Evolutionary conservation across 64 coral and sea anemone species (phyloP), one percentile per base, ranked within the genome.

Genomic region (Cladopsammia gracilis): DNA sequence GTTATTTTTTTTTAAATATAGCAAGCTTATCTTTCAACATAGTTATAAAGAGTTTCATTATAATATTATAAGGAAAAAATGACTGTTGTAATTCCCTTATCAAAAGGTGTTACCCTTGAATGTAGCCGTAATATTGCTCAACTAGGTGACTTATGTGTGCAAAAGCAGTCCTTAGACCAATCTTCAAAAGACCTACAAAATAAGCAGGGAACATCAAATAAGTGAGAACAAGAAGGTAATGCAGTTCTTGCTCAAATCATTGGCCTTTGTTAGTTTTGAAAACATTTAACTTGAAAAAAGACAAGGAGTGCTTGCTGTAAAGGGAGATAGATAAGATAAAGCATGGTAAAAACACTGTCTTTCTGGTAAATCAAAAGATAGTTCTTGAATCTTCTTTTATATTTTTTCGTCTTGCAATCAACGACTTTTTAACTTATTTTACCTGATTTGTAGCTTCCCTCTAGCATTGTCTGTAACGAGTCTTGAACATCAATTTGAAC

Each of bases 91-190:
- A 34, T 34, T 34, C 34, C 34, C 34, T 34, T 34, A 34, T 34
- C 34, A 34, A 34, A 34, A 34, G 34, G 34, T 34, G 34, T 52
- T 91, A 83, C 58, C 64, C 71, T 58, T 84, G 68, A 62, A 91
- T 49, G 3, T 62, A 67, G 2, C 57, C 67, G 14, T 94, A 95
- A 58, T 95, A 98, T 57, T 92, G 87, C 64, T 98, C 85, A 57
- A 98, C 95, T 34, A 95, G 73, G 62, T 95, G 74, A 74, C 96
- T 98, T 6, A 98, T 89, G 64, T 98, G 90, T 19, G 93, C 73
- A 86, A 98, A 95, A 84, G 93, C 96, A 76, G 85, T 98, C 64
- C 96, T 89, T 25, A 98, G 73, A 60, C 96, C 96, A 98, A 98
- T 78, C 70, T 98, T 98, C 70, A 98, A 82, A 47, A 98, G 93